Conservation (phyloP, 2,888 invertebrate genomes). For the Sphaerophoria taeniata region DNA sequence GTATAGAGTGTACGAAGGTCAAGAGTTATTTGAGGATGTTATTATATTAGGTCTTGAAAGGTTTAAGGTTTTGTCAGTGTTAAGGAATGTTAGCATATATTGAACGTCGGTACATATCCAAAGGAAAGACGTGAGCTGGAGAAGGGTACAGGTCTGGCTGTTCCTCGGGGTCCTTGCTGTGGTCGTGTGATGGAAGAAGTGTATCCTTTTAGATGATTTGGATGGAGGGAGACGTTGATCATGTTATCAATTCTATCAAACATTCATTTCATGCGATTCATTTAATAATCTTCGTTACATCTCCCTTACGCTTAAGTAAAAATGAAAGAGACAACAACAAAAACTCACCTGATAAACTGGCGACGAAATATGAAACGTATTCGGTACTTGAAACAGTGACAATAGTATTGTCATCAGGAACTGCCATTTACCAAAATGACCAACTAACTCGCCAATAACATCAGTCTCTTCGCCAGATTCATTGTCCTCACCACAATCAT, state of each 20-base stretch:
- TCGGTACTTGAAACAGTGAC: conserved; percentile 90
- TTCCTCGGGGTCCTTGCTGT: background rate
- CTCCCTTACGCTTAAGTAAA: too few species aligned
- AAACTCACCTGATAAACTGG: conserved; percentile 88
- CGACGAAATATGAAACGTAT: conserved; percentile 91
- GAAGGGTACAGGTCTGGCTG: background rate
- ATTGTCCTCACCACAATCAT: conserved; percentile 14
- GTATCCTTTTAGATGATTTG: too few species aligned
- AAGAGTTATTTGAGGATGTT: background rate
- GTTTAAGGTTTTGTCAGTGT: conserved; percentile 1
- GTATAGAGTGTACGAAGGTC: background rate
- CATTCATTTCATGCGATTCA: too few species aligned
- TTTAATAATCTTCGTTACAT: too few species aligned
- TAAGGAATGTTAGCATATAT: background rate
- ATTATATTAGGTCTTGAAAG: background rate
- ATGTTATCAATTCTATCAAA: too few species aligned
- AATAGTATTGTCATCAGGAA: conserved; percentile 88
- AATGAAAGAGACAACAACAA: too few species aligned
- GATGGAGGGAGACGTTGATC: too few species aligned
- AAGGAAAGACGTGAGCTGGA: conserved; percentile 1
- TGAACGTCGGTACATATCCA: conserved; percentile 6
- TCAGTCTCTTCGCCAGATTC: conserved; percentile 85
- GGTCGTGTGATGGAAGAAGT: background rate
- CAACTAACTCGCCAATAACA: conserved; percentile 87
- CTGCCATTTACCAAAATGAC: conserved; percentile 91